Percentiles rank a stretch among this genome's conserved stretches.
These are phyloP conservation scores for Trachelus troglodyta DNA, from an alignment of 2,888 invertebrate genomes.

Conservation along the genomic window DNA sequence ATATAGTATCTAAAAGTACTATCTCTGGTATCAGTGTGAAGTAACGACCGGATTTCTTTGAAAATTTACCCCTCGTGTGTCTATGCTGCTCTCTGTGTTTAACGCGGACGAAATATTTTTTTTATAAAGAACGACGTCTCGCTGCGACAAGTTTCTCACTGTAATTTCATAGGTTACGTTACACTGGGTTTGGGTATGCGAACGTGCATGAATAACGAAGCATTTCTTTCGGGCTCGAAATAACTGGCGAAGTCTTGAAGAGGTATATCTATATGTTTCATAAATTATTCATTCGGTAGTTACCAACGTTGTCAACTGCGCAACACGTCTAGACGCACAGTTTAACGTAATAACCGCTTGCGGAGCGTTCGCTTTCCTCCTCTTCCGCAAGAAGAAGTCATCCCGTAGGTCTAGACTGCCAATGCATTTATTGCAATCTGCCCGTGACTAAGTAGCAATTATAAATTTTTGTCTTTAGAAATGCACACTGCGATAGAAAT, in stretches of 20 bases:
- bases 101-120: neutral
- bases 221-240: neutral
- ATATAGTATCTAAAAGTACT: neutral
- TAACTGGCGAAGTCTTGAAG: neutral
- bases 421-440: neutral
- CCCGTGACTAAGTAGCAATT: neutral
- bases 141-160: neutral
- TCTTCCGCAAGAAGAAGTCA: neutral
- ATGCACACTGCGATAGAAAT: neutral
- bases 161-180: neutral
- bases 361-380: neutral
- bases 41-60: neutral
- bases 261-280: conserved; percentile 10
- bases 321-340: conserved; percentile 39
- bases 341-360: conserved; percentile 31
- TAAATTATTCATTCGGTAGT: conserved; percentile 48
- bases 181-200: neutral
- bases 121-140: neutral
- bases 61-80: neutral
- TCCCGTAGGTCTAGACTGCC: neutral
- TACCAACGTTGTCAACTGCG: conserved; percentile 33
- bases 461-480: neutral
- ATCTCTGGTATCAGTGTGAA: neutral
- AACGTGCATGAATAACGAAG: neutral
- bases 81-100: no score